Conservation (phyloP, 1,140 invertebrate species). For the Callitettix versicolor region DNA sequence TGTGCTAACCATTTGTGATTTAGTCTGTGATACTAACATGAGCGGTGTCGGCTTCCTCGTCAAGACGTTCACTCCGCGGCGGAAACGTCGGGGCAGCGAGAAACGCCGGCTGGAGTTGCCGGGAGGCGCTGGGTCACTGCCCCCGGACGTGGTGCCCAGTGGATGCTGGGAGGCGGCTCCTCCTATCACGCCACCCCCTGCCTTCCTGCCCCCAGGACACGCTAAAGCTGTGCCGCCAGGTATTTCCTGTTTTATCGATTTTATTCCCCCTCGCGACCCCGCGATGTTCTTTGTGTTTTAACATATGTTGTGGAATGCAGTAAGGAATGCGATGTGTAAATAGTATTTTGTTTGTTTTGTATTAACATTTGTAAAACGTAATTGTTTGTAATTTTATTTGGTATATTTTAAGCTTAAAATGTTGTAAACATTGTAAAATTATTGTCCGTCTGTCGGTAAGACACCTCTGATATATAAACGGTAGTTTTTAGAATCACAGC, state of each 20-base stretch:
- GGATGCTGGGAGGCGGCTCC: slow-evolving; percentile 36
- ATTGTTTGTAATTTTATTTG: no score
- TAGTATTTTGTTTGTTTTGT: no score
- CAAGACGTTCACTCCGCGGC: slow-evolving; percentile 52
- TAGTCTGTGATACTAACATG: no score
- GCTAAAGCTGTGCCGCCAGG: slow-evolving; percentile 31
- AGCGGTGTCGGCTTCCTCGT: slow-evolving; percentile 51
- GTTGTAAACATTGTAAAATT: no score
- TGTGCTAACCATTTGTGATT: no score
- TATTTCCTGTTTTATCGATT: not conserved
- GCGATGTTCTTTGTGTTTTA: not conserved
- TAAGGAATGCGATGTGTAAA: no score
- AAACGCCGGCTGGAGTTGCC: slow-evolving; percentile 34
- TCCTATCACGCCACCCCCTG: slow-evolving; percentile 54
- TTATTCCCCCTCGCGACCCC: not conserved
- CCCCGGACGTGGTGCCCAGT: slow-evolving; percentile 43
- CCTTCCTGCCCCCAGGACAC: slow-evolving; percentile 48
- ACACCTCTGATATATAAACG: no score
- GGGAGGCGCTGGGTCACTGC: slow-evolving; percentile 25
- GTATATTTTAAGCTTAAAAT: no score
- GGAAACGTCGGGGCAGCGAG: slow-evolving; percentile 44
- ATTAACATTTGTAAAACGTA: no score
- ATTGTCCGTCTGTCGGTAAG: no score
- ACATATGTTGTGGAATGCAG: not conserved
- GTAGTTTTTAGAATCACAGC: no score